Evolutionary conservation across 1,140 invertebrate genomes (phyloP).

Genomic region (Hyphantria cunea): DNA sequence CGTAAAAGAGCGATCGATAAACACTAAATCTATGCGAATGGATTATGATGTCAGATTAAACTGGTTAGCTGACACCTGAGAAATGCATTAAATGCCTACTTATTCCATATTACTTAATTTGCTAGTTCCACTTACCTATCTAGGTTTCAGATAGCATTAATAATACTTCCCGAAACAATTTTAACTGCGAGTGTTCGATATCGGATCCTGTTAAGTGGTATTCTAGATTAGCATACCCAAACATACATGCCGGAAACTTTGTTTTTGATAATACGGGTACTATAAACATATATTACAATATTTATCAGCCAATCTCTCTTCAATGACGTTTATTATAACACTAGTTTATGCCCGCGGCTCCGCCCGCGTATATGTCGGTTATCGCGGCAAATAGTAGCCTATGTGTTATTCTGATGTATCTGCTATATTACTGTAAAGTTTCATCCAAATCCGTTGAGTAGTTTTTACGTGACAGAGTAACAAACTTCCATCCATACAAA

Average conservation of each 20-base stretch:
- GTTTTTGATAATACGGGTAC: background rate
- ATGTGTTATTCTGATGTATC: no score
- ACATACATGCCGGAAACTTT: constrained; percentile 6
- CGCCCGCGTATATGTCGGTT: no score
- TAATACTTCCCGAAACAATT: constrained; percentile 14
- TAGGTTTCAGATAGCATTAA: constrained; percentile 8
- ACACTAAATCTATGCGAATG: no score
- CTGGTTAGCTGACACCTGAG: background rate
- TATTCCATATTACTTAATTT: background rate
- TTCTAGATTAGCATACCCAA: constrained; percentile 15
- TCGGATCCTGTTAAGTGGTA: constrained; percentile 17
- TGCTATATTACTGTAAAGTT: no score
- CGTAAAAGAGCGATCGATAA: no score
- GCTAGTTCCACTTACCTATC: background rate
- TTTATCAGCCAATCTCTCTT: background rate
- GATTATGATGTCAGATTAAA: no score
- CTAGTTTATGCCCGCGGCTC: no score
- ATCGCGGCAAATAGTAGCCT: no score
- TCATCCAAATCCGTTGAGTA: no score
- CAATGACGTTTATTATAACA: no score
- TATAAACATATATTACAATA: background rate
- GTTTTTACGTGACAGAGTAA: no score
- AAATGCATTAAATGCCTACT: background rate
- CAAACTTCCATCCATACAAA: no score
- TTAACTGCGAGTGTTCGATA: constrained; percentile 2